Evolutionary conservation across 2,888 invertebrate species (phyloP), one percentile per base, ranked within the genome.

Genomic region (Lasioglossum villosulum): DNA sequence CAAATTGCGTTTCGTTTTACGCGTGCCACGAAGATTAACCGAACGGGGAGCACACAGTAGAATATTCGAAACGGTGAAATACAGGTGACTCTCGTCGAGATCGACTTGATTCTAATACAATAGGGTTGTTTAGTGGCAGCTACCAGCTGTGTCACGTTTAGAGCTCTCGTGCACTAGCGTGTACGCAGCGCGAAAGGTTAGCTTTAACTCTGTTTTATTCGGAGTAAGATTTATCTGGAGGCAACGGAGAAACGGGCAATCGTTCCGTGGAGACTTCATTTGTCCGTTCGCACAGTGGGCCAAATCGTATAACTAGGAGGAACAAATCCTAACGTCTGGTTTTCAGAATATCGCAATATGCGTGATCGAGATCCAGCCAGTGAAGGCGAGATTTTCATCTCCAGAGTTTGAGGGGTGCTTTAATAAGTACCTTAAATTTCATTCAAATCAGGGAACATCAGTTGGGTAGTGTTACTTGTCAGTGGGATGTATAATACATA

Each of bases 231-330:
- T 68, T 68, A 68, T 68, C 37, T 23, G 4, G 12, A 68, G 12
- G 4, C 10, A 8, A n/a, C n/a, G n/a, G n/a, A n/a, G 23, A n/a
- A 56, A 70, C 70, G 37, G 39, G n/a, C 4, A 39, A 70, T 70
- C 39, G 37, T 70, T 70, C 37, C 68, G 37, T n/a, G n/a, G 39
- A 37, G n/a, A 70, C 39, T 70, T 70, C 70, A 37, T 70, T n/a
- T 70, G n/a, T 70, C 70, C 70, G 37, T n/a, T n/a, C n/a, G n/a
- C n/a, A n/a, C n/a, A n/a, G n/a, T n/a, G n/a, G n/a, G n/a, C n/a
- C n/a, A n/a, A n/a, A n/a, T n/a, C n/a, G n/a, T n/a, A n/a, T n/a
- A n/a, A n/a, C n/a, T n/a, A n/a, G n/a, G n/a, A n/a, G n/a, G n/a
- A n/a, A n/a, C n/a, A n/a, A n/a, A n/a, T n/a, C n/a, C n/a, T n/a